Percentiles rank a stretch among this genome's conserved stretches.
These are phyloP conservation scores for Leguminivora glycinivorella DNA, from an alignment of 1,140 invertebrate species.

Conservation along the genomic window DNA sequence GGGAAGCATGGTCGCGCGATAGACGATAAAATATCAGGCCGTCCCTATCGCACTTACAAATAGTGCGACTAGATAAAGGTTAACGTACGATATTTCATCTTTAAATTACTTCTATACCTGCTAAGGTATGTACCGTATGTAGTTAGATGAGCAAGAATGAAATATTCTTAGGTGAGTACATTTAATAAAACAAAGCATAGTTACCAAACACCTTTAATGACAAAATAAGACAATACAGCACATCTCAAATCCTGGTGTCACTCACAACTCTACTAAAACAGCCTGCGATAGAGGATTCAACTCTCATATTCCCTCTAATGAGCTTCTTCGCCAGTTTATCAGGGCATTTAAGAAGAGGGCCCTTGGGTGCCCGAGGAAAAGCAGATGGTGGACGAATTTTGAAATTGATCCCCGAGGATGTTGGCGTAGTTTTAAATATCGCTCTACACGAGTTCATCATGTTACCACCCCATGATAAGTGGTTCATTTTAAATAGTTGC, in stretches of 20 bases:
- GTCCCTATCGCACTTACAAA: too few species aligned
- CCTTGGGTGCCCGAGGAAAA: conserved; percentile 25
- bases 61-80: too few species aligned
- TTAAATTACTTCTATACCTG: too few species aligned
- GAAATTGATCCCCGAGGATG: conserved; percentile 34
- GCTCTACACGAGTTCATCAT: conserved; percentile 44
- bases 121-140: too few species aligned
- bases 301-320: conserved; percentile 41
- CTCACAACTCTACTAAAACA: background rate
- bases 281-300: conserved; percentile 31
- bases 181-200: too few species aligned
- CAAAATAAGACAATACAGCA: background rate
- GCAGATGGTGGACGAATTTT: conserved; percentile 31
- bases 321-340: conserved; percentile 37
- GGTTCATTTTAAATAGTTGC: conserved; percentile 46
- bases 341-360: conserved; percentile 26
- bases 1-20: too few species aligned
- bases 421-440: conserved; percentile 49
- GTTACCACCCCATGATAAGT: conserved; percentile 47
- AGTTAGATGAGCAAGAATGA: too few species aligned
- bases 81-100: too few species aligned
- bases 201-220: background rate
- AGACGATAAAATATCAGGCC: too few species aligned
- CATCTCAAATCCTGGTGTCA: background rate
- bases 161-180: too few species aligned